Percentiles rank a stretch among this genome's conserved stretches.
These are phyloP conservation scores for Ammospiza nelsoni DNA, from an alignment of 2,113 vertebrate species.

Conservation along the genomic window DNA sequence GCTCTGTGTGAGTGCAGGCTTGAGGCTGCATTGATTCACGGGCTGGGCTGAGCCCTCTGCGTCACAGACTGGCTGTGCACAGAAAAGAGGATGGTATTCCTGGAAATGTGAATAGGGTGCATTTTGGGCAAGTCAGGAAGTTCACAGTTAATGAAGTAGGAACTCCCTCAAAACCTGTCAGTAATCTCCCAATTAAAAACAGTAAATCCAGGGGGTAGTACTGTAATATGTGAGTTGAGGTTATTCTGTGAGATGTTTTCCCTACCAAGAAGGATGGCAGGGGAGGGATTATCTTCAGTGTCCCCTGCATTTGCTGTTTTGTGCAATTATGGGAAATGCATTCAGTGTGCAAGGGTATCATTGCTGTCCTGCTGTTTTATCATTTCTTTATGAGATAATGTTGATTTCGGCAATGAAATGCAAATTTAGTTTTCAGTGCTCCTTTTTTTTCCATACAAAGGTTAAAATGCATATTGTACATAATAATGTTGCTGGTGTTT, in stretches of 20 bases:
- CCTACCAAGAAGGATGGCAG: slow-evolving; percentile 1
- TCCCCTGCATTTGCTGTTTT: slow-evolving; percentile 30
- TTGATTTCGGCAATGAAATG: slow-evolving; percentile 60
- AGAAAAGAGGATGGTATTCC: not conserved
- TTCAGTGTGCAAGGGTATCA: slow-evolving; percentile 47
- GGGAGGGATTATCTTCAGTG: not conserved
- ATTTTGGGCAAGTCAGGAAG: not conserved
- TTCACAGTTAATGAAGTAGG: not conserved
- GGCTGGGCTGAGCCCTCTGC: not conserved
- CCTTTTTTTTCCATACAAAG: not conserved
- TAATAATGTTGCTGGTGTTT: slow-evolving; percentile 19
- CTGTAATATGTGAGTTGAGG: not conserved
- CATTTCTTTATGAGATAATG: slow-evolving; percentile 63
- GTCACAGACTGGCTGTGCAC: not conserved
- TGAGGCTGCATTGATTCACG: not conserved
- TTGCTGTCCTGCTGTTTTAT: slow-evolving; percentile 63
- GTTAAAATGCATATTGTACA: slow-evolving; percentile 38
- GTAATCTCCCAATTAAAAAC: not conserved
- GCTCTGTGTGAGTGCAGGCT: not conserved
- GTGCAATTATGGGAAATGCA: slow-evolving; percentile 31
- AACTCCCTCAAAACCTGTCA: not conserved
- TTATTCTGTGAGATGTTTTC: not conserved
- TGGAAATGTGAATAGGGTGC: not conserved
- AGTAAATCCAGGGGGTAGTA: not conserved
- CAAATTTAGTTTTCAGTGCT: slow-evolving; percentile 50